These are phyloP conservation scores for Diploscapter pachys DNA, from an alignment of 1,140 invertebrate species.

Conservation along the genomic window DNA sequence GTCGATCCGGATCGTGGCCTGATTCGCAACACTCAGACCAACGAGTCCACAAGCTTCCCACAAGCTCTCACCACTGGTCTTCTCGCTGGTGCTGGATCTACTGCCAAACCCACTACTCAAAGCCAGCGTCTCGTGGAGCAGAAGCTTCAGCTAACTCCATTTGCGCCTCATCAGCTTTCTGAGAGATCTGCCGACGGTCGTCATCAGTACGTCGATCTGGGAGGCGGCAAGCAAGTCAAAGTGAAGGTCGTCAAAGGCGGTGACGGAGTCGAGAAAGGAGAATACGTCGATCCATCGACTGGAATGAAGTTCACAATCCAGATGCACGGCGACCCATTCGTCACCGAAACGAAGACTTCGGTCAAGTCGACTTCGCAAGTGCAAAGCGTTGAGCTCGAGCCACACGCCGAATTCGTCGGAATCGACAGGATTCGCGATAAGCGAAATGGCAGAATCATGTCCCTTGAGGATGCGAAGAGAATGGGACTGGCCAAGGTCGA, in stretches of 20 bases:
- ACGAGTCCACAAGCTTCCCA: slow-evolving; percentile 68
- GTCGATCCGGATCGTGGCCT: slow-evolving; percentile 74
- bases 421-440: slow-evolving; percentile 57
- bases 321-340: slow-evolving; percentile 48
- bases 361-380: slow-evolving; percentile 56
- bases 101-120: not conserved
- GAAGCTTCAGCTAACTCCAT: slow-evolving; percentile 54
- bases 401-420: slow-evolving; percentile 57
- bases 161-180: slow-evolving; percentile 5
- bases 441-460: slow-evolving; percentile 51
- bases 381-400: slow-evolving; percentile 56
- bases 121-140: slow-evolving; percentile 46
- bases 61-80: slow-evolving; percentile 73
- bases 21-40: slow-evolving; percentile 69
- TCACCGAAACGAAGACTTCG: slow-evolving; percentile 56
- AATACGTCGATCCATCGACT: slow-evolving; percentile 54
- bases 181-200: slow-evolving; percentile 26
- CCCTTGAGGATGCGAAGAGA: slow-evolving; percentile 52
- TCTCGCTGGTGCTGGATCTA: slow-evolving; percentile 69
- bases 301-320: slow-evolving; percentile 46
- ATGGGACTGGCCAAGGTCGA: slow-evolving; percentile 56
- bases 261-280: slow-evolving; percentile 47
- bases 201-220: slow-evolving; percentile 40
- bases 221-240: slow-evolving; percentile 44
- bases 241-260: slow-evolving; percentile 43